These are phyloP conservation scores for Notodromas monacha DNA, from an alignment of 2,888 invertebrate species.

Conservation along the genomic window DNA sequence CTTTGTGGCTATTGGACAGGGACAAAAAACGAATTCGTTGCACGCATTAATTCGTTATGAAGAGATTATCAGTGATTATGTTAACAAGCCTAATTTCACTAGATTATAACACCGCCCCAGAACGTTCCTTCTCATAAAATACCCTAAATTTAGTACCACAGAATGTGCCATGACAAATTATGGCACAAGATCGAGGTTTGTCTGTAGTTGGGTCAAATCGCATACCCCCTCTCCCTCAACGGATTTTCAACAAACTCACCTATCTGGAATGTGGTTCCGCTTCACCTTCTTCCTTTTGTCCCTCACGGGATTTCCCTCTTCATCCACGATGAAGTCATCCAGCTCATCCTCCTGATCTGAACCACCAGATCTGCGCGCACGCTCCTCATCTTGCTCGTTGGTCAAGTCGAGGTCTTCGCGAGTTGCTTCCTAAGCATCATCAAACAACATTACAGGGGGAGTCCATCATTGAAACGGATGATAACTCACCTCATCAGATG, in stretches of 20 bases:
- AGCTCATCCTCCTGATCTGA: constrained; percentile 30
- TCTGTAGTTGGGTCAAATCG: not conserved
- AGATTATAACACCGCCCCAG: no score
- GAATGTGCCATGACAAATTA: no score
- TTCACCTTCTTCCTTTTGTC: constrained; percentile 10
- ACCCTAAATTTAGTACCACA: no score
- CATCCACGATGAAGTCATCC: constrained; percentile 91
- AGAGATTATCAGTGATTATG: no score
- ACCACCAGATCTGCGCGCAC: constrained; percentile 6
- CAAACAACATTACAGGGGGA: constrained; percentile 10
- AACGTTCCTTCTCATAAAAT: no score
- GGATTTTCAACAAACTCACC: constrained; percentile 27
- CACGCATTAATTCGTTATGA: no score
- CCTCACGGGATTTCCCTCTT: constrained; percentile 52
- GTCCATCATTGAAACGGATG: constrained; percentile 9
- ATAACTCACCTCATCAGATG: constrained; percentile 36
- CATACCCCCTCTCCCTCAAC: no score
- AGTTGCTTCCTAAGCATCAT: constrained; percentile 6
- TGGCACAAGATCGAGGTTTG: no score
- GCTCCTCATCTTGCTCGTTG: constrained; percentile 37
- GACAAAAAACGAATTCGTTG: no score
- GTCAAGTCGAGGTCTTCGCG: not conserved
- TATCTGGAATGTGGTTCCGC: constrained; percentile 30
- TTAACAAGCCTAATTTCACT: no score
- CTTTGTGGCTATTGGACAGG: no score